These are phyloP conservation scores for Varroa destructor DNA, from an alignment of 1,140 invertebrate species.

Conservation along the genomic window DNA sequence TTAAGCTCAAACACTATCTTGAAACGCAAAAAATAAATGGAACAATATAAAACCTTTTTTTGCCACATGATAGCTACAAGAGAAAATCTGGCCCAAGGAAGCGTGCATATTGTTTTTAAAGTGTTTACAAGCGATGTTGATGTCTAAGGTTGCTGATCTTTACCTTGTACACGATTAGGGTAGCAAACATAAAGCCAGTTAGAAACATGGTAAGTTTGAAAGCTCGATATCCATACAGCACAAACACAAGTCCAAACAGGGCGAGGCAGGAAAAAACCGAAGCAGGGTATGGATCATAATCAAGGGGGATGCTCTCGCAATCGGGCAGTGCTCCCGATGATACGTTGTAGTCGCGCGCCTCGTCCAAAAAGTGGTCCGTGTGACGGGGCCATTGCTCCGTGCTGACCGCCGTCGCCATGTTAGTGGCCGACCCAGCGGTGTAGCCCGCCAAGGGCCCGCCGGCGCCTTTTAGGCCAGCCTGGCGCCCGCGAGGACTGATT, in stretches of 20 bases:
- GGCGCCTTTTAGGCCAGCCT: too few species aligned
- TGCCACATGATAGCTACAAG: too few species aligned
- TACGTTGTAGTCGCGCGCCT: slow-evolving; percentile 20
- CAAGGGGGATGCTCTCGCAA: slow-evolving; percentile 23
- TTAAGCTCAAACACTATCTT: too few species aligned
- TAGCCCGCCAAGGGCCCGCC: too few species aligned
- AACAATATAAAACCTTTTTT: too few species aligned
- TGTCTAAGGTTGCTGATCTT: not conserved
- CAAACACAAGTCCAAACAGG: slow-evolving; percentile 33
- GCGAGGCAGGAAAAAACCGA: not conserved
- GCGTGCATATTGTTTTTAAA: too few species aligned
- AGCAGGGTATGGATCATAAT: not conserved
- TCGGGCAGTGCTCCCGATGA: slow-evolving; percentile 25
- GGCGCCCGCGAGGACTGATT: too few species aligned
- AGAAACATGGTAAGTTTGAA: slow-evolving; percentile 79
- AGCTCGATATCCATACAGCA: slow-evolving; percentile 63
- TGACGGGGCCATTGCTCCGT: slow-evolving; percentile 1
- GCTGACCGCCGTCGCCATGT: too few species aligned
- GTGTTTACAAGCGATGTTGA: too few species aligned
- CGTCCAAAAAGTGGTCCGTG: slow-evolving; percentile 26
- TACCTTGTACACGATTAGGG: slow-evolving; percentile 53
- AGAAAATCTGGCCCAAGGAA: too few species aligned
- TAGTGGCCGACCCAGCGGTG: too few species aligned
- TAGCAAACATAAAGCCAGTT: slow-evolving; percentile 69
- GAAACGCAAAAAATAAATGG: too few species aligned